These are phyloP conservation scores for Protosalanx chinensis DNA, from an alignment of 2,797 vertebrate genomes.

Conservation along the genomic window DNA sequence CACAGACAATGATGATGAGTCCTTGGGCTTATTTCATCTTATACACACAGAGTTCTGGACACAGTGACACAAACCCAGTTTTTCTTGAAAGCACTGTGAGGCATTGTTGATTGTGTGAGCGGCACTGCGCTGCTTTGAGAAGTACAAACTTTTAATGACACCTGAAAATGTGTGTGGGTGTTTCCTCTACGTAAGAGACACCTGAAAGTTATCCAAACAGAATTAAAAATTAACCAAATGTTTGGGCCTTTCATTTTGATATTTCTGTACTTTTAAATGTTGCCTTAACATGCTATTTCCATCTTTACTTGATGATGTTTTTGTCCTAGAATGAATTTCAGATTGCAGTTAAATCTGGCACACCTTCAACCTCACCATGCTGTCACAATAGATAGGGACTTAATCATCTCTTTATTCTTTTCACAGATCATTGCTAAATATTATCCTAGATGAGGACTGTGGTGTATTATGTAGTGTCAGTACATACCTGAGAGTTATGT, in stretches of 20 bases:
- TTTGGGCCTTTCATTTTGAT: constrained; percentile 40
- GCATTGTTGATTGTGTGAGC: constrained; percentile 59
- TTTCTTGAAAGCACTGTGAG: constrained; percentile 62
- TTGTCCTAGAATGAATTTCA: not conserved
- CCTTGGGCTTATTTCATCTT: not conserved
- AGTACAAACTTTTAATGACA: constrained; percentile 65
- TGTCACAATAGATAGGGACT: not conserved
- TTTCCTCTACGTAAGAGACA: constrained; percentile 56
- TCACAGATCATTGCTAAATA: too few species aligned
- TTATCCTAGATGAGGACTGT: too few species aligned
- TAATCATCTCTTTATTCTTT: not conserved
- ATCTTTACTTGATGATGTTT: not conserved
- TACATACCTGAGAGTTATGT: not conserved
- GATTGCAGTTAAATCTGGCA: not conserved
- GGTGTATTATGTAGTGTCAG: too few species aligned
- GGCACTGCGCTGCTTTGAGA: constrained; percentile 68
- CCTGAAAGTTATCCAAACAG: constrained; percentile 41
- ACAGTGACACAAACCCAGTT: constrained; percentile 56
- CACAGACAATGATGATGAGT: not conserved
- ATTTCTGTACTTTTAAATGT: too few species aligned
- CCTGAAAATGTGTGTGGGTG: constrained; percentile 53
- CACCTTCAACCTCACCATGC: not conserved
- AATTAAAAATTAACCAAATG: constrained; percentile 56
- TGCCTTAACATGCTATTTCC: not conserved
- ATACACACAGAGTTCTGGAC: constrained; percentile 25